Conservation (phyloP, 2,888 invertebrate genomes). For the Parnassius smintheus region DNA sequence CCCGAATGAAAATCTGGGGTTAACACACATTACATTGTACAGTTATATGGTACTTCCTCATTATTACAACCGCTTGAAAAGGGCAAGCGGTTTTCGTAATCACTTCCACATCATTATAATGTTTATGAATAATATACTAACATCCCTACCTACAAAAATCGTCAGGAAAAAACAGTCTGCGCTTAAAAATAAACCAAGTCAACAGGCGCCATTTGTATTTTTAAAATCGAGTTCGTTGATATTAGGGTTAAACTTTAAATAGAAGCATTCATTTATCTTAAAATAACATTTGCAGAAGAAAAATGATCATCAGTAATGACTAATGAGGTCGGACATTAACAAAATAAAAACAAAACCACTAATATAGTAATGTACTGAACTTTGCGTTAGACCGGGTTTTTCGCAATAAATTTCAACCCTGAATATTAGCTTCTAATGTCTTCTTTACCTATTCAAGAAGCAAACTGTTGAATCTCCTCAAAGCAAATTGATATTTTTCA, state of each 20-base stretch:
- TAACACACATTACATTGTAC: constrained; percentile 10
- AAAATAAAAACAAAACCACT: constrained; percentile 38
- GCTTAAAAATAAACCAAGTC: constrained; percentile 17
- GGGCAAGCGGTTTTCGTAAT: too few relatives aligned
- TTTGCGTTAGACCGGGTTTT: constrained; percentile 53
- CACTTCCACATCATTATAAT: too few relatives aligned
- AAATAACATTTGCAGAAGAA: constrained; percentile 10
- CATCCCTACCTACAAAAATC: not conserved
- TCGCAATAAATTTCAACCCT: constrained; percentile 56
- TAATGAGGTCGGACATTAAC: constrained; percentile 18
- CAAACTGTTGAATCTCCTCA: constrained; percentile 61
- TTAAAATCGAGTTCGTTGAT: constrained; percentile 23
- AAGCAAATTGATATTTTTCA: constrained; percentile 66
- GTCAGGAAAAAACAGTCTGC: not conserved
- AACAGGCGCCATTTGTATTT: constrained; percentile 21
- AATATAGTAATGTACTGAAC: constrained; percentile 34
- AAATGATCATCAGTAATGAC: constrained; percentile 24
- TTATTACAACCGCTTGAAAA: constrained; percentile 16
- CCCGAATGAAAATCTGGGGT: constrained; percentile 16
- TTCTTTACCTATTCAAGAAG: constrained; percentile 39
- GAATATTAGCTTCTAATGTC: constrained; percentile 69
- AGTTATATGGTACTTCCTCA: constrained; percentile 11
- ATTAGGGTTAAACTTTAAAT: constrained; percentile 2
- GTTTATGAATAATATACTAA: constrained; percentile 10
- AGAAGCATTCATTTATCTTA: constrained; percentile 3